phyloP scores from a whole-genome alignment of 2,888 invertebrate species.

The Hirtodrosophila trivittata region DNA sequence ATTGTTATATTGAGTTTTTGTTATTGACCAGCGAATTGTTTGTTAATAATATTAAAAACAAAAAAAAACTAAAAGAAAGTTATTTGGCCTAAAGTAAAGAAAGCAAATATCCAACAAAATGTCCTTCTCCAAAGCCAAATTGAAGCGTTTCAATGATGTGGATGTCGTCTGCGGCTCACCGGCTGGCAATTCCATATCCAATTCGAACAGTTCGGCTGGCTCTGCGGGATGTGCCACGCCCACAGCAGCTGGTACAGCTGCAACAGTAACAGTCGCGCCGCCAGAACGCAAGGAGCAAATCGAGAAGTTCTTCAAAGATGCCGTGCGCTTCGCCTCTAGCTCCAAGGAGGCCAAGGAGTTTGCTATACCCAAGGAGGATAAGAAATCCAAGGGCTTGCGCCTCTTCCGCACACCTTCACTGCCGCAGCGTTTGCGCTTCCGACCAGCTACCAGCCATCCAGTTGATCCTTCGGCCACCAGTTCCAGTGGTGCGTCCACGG shows the following conservation, averaged over 20 bases:
- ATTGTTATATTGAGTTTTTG: constrained; percentile 70
- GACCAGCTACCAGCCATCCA: constrained; percentile 54
- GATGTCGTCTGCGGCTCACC: constrained; percentile 79
- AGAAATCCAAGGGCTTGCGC: constrained; percentile 81
- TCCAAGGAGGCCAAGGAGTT: constrained; percentile 82
- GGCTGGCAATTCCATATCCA: constrained; percentile 47
- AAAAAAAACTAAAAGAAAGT: constrained; percentile 8
- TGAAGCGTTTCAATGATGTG: constrained; percentile 84
- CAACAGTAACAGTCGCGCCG: constrained; percentile 15
- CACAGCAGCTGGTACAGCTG: constrained; percentile 35
- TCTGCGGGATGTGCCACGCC: constrained; percentile 65
- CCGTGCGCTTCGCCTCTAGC: constrained; percentile 81
- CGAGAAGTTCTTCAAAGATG: constrained; percentile 84
- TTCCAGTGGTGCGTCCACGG: constrained; percentile 58
- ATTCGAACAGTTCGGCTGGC: constrained; percentile 59
- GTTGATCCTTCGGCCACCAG: constrained; percentile 26
- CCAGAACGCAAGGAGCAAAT: constrained; percentile 83
- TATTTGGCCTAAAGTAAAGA: neutral
- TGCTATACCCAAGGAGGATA: constrained; percentile 81
- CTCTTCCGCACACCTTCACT: constrained; percentile 82
- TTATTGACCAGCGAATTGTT: constrained; percentile 58
- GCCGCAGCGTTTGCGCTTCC: constrained; percentile 83
- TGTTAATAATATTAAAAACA: constrained; percentile 27
- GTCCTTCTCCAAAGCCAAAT: constrained; percentile 84
- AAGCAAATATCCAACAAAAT: constrained; percentile 47